Base-by-base conservation (phyloP, 2,888 invertebrate species). In the Sphaeridia pumilis region DNA sequence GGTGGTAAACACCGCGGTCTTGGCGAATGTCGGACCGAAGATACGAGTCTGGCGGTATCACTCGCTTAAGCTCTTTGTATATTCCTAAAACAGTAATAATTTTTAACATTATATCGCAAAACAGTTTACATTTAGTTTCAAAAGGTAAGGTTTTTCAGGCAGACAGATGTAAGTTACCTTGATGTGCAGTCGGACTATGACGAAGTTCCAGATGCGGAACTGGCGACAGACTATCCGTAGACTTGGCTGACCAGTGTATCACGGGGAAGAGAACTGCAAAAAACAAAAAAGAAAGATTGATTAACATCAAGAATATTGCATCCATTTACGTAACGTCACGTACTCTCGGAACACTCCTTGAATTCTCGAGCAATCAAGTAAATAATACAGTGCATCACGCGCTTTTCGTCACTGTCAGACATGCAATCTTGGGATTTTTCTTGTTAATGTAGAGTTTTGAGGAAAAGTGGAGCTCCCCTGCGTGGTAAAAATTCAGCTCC, bases 221-320 rank as follows among this genome's bases (percentile, higher is more conserved):
- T n/a, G n/a, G n/a, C 44, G 58, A 53, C 38, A 58, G 52, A 52
- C 55, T 53, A 27, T 60, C 60, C 42, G 45, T 55, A 44, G 41
- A 53, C 49, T 57, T 60, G 14, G 54, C 35, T 25, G 60, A 54
- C 60, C 60, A 66, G 58, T 70, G 70, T 42, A 70, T 63, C 28
- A 70, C 64, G n/a, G 70, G 70, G 57, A 67, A 70, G 54, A 68
- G 59, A 3, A 69, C 70, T 70, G 65, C 7, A 67, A 67, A 46
- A 43, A 50, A 54, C 54, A 44, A 44, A 44, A n/a, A n/a, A n/a
- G n/a, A n/a, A n/a, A n/a, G n/a, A n/a, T n/a, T n/a, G n/a, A n/a
- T n/a, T n/a, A n/a, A n/a, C n/a, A n/a, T n/a, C n/a, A n/a, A n/a
- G n/a, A n/a, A n/a, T n/a, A n/a, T n/a, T n/a, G n/a, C n/a, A n/a